Evolutionary conservation across 2,797 vertebrate species (phyloP).

Genomic region (Pteropus rufus): DNA sequence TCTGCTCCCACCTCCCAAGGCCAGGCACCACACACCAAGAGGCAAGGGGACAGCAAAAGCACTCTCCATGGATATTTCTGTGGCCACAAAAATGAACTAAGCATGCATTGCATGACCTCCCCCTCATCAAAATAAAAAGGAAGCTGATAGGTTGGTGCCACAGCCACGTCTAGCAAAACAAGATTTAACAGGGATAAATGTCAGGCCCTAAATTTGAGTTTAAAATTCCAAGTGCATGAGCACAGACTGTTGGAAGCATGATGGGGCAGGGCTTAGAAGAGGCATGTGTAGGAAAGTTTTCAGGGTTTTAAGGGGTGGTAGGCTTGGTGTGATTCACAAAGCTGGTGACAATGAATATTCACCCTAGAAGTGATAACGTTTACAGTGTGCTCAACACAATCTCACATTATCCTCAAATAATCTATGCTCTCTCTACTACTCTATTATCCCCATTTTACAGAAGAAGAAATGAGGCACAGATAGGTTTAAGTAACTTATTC

Average conservation of each 20-base stretch:
- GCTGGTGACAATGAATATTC: neutral
- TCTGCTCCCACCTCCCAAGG: neutral
- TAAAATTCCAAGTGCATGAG: neutral
- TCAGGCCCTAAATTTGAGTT: neutral
- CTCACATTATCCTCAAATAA: neutral
- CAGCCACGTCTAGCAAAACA: neutral
- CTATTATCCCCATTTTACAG: neutral
- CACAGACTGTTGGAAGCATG: neutral
- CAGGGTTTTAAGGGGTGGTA: neutral
- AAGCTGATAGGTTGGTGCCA: neutral
- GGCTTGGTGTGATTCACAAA: neutral
- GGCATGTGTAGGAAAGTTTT: neutral
- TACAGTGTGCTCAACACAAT: neutral
- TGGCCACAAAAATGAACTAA: neutral
- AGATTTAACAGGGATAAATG: neutral
- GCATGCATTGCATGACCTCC: neutral
- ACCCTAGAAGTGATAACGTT: neutral
- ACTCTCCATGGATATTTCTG: neutral
- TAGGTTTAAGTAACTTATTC: neutral
- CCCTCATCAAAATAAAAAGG: neutral
- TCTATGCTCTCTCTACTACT: rapidly evolving
- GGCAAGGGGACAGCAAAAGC: neutral
- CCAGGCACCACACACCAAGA: neutral
- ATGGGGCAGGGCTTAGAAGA: neutral
- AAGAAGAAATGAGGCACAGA: neutral